Percentiles rank a stretch among this genome's conserved stretches.
Evolutionary conservation across 2,113 vertebrate species (phyloP).

Genomic region (Melanocharis versteri): DNA sequence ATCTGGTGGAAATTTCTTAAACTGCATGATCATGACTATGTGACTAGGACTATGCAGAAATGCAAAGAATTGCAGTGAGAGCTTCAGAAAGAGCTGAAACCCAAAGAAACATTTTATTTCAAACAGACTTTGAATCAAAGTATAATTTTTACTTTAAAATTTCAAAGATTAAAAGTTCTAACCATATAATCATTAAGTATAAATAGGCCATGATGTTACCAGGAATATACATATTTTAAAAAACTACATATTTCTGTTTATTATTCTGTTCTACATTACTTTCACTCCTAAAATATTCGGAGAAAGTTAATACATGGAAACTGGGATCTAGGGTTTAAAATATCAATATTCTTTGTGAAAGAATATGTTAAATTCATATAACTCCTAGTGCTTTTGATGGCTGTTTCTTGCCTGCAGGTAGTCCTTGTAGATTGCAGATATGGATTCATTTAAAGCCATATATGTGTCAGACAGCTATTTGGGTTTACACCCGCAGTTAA

Average conservation of each 20-base stretch:
- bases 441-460: neutral
- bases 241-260: neutral
- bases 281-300: neutral
- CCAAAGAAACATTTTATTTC: neutral
- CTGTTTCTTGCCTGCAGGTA: neutral
- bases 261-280: neutral
- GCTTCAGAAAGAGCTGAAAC: neutral
- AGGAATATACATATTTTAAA: neutral
- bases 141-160: neutral
- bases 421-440: neutral
- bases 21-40: neutral
- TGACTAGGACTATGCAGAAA: neutral
- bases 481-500: neutral
- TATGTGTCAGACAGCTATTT: neutral
- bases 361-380: neutral
- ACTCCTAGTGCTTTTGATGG: neutral
- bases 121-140: neutral
- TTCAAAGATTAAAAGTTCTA: neutral
- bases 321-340: neutral
- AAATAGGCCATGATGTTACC: neutral
- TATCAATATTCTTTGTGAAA: neutral
- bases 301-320: neutral
- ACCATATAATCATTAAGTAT: neutral
- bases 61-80: neutral
- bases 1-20: neutral